These are phyloP conservation scores for Druon quercuslanigerum DNA, from an alignment of 1,140 invertebrate genomes.

Conservation along the genomic window DNA sequence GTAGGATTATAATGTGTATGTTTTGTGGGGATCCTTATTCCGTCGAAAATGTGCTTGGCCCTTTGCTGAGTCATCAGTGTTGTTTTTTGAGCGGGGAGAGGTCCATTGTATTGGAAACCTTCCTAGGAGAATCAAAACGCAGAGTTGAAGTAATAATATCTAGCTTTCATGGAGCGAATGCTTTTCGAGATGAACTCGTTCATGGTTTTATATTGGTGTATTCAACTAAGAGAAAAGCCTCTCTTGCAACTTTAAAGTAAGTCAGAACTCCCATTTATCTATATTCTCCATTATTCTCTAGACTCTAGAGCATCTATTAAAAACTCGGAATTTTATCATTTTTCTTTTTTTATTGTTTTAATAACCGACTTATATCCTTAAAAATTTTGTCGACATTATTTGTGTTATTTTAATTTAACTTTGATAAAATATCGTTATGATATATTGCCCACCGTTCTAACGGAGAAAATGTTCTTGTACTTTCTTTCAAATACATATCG, in stretches of 20 bases:
- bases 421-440: too few relatives aligned
- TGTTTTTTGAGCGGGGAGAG: constrained; percentile 91
- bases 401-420: too few relatives aligned
- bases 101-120: constrained; percentile 93
- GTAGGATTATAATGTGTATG: constrained; percentile 95
- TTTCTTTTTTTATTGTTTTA: too few relatives aligned
- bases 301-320: not conserved
- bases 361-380: too few relatives aligned
- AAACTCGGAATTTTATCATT: constrained; percentile 8
- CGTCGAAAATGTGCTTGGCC: constrained; percentile 91
- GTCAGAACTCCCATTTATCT: constrained; percentile 56
- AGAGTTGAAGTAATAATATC: constrained; percentile 95
- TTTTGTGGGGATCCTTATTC: constrained; percentile 97
- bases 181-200: constrained; percentile 93
- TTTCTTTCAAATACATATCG: too few relatives aligned
- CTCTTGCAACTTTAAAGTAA: constrained; percentile 93
- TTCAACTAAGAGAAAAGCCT: constrained; percentile 96
- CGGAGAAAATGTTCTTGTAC: too few relatives aligned
- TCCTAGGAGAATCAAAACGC: constrained; percentile 90
- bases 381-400: too few relatives aligned
- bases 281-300: constrained; percentile 40
- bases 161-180: constrained; percentile 95
- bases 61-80: constrained; percentile 90
- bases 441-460: too few relatives aligned
- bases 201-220: constrained; percentile 98